Evolutionary conservation across 2,797 vertebrate genomes (phyloP), one percentile per base, ranked within the genome.

Genomic region (Neomorphus geoffroyi): DNA sequence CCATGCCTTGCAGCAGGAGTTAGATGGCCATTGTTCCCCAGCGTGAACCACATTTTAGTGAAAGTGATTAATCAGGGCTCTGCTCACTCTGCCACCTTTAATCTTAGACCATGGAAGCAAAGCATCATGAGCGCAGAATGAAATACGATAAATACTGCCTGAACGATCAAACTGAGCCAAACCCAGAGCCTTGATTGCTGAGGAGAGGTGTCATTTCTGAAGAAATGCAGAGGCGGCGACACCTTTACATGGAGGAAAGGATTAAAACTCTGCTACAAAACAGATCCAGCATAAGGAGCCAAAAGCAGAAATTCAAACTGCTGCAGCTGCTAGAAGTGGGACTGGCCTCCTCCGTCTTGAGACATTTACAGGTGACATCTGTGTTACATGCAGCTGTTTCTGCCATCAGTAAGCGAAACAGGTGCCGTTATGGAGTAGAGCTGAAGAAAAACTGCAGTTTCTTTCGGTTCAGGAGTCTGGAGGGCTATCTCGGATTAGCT

Each of bases 401-500:
- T 67, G n/a, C 10, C 14, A 26, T 1, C 21, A 11, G 24, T 60
- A 50, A 33, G 35, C 46, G 60, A n/a, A 89, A 39, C 33, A 39
- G 53, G 18, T 87, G 56, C 67, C 41, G 67, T 65, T 88, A 13
- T 24, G 37, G 60, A 73, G 12, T 28, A n/a, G 57, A 88, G 23
- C 18, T 74, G 73, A 61, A 69, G 33, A 21, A 70, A 90, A 91
- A 61, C 5, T 33, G 11, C 30, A 46, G 45, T 78, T 92, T n/a
- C 70, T 84, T 73, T 65, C 61, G 65, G 8, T 57, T 86, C 41
- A 54, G 32, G 43, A 62, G 57, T 71, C 71, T 85, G 79, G 57
- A 85, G 87, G 26, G 37, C 74, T 82, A 33, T 41, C 82, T 92
- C 72, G 80, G 65, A 83, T 91, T 88, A 89, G 50, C 54, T 92